Conservation (phyloP, 2,888 invertebrate genomes). For the Hipparchia semele region DNA sequence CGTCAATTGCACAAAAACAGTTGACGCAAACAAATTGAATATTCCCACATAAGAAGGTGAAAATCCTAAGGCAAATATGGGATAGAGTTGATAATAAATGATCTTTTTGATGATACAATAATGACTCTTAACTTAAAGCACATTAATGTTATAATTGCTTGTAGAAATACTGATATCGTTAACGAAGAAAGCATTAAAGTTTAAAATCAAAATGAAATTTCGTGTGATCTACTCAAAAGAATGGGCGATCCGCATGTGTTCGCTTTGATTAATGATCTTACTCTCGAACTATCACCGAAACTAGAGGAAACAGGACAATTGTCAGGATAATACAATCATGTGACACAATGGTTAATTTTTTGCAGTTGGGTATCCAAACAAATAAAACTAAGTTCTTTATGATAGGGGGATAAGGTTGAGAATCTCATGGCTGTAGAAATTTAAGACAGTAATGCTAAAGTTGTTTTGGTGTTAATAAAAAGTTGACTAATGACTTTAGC, state of each 20-base stretch:
- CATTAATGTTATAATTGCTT: slow-evolving; percentile 47
- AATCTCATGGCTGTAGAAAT: slow-evolving; percentile 31
- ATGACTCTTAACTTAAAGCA: slow-evolving; percentile 44
- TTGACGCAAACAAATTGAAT: slow-evolving; percentile 78
- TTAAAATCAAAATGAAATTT: slow-evolving; percentile 73
- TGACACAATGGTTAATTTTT: slow-evolving; percentile 53
- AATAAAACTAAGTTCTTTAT: slow-evolving; percentile 38
- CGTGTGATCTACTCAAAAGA: slow-evolving; percentile 69
- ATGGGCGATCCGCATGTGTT: slow-evolving; percentile 69
- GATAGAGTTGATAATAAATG: slow-evolving; percentile 71
- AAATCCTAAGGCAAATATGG: slow-evolving; percentile 78
- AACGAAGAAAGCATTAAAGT: slow-evolving; percentile 61
- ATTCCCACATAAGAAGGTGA: slow-evolving; percentile 81
- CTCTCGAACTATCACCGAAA: slow-evolving; percentile 69
- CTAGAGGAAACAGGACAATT: slow-evolving; percentile 68
- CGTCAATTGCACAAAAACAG: slow-evolving; percentile 82
- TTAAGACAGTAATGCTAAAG: slow-evolving; percentile 10
- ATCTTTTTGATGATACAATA: slow-evolving; percentile 49
- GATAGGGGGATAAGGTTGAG: slow-evolving; percentile 45
- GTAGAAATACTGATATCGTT: slow-evolving; percentile 53
- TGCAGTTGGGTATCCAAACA: slow-evolving; percentile 38
- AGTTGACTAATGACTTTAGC: slow-evolving; percentile 81
- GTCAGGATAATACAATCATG: slow-evolving; percentile 60
- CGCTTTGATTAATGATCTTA: slow-evolving; percentile 76
- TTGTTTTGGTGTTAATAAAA: slow-evolving; percentile 56